Evolutionary conservation across 2,113 vertebrate genomes (phyloP).

Genomic region (Xenopus tropicalis): DNA sequence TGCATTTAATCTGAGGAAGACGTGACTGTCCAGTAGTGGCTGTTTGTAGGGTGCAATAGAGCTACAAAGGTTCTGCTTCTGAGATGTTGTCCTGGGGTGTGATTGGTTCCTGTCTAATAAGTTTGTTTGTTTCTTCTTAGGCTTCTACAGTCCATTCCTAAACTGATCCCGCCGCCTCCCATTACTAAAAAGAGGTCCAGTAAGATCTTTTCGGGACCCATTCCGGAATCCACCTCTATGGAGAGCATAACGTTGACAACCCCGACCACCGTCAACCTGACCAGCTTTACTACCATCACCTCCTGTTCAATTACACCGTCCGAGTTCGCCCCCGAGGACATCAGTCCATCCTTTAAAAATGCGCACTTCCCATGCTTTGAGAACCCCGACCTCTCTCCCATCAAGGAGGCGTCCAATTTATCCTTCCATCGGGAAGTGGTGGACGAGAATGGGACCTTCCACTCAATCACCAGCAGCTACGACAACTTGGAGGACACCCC

Average conservation of each 20-base stretch:
- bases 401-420: constrained; percentile 57
- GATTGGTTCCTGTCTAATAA: too few species aligned
- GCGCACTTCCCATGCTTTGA: constrained; percentile 63
- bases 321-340: constrained; percentile 66
- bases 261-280: constrained; percentile 54
- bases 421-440: constrained; percentile 58
- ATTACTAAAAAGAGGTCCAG: constrained; percentile 69
- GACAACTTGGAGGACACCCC: constrained; percentile 38
- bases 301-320: constrained; percentile 62
- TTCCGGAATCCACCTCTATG: constrained; percentile 40
- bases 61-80: too few species aligned
- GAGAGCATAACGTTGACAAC: constrained; percentile 42
- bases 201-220: constrained; percentile 68
- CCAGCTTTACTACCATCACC: constrained; percentile 65
- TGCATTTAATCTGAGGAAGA: too few species aligned
- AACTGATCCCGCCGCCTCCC: constrained; percentile 71
- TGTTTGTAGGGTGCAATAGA: too few species aligned
- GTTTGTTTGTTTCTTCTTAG: constrained; percentile 49
- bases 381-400: constrained; percentile 60
- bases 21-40: too few species aligned
- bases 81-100: too few species aligned
- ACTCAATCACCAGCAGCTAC: constrained; percentile 58
- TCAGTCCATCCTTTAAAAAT: constrained; percentile 42
- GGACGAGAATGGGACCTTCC: constrained; percentile 52
- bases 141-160: constrained; percentile 68